phyloP scores from a whole-genome alignment of 2,113 vertebrate species.

The Puma concolor region DNA sequence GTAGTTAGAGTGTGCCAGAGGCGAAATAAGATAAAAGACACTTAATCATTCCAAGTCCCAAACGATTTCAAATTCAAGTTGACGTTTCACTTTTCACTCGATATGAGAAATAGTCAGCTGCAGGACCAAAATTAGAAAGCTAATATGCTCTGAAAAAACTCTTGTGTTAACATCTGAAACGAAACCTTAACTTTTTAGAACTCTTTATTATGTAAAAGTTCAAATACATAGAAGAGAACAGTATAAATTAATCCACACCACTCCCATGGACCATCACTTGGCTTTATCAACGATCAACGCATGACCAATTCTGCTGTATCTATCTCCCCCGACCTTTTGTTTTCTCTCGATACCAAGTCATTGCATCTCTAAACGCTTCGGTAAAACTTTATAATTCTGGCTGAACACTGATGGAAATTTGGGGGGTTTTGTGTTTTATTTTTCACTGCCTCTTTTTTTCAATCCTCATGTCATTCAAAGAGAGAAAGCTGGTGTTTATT shows the following conservation, averaged over 20 bases:
- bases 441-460: slow-evolving; percentile 19
- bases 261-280: neutral
- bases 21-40: neutral
- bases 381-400: neutral
- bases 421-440: neutral
- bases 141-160: neutral
- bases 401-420: neutral
- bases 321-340: neutral
- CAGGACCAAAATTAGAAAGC: neutral
- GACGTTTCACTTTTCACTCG: slow-evolving; percentile 29
- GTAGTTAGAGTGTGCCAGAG: neutral
- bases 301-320: neutral
- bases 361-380: neutral
- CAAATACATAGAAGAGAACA: neutral
- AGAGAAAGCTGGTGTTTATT: neutral
- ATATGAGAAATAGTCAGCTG: neutral
- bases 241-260: neutral
- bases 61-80: slow-evolving; percentile 24
- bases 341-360: neutral
- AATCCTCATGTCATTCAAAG: neutral
- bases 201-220: neutral
- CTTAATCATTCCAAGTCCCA: neutral
- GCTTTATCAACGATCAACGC: neutral
- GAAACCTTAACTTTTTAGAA: slow-evolving; percentile 16
- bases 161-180: neutral